These are phyloP conservation scores for Diloba caeruleocephala DNA, from an alignment of 2,888 invertebrate genomes.

Conservation along the genomic window DNA sequence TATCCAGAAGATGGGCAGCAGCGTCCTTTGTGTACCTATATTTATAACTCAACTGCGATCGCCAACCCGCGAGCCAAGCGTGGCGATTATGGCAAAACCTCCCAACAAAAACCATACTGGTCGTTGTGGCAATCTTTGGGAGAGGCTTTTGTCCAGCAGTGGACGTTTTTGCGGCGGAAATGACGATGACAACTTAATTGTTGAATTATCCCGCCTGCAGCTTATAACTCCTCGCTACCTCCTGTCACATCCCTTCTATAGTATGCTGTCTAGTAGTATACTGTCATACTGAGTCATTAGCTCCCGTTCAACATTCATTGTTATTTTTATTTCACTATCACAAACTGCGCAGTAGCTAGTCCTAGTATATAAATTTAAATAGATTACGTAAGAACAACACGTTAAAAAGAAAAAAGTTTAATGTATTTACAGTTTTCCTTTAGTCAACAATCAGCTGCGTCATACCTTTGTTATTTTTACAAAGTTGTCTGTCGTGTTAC, in stretches of 20 bases:
- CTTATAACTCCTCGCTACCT: background rate
- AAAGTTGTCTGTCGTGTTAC: no score
- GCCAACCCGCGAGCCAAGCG: no score
- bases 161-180: no score
- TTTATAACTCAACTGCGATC: no score
- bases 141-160: no score
- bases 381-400: constrained; percentile 5
- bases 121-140: no score
- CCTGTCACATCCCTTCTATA: background rate
- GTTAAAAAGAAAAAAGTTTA: background rate
- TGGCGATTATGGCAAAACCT: no score
- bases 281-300: background rate
- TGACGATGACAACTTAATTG: no score
- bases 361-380: constrained; percentile 13
- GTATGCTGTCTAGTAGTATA: no score
- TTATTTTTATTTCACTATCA: constrained; percentile 14
- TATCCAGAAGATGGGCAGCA: no score
- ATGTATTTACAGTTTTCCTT: background rate
- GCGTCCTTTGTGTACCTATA: no score
- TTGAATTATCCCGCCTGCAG: background rate
- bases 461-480: background rate
- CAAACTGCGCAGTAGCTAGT: constrained; percentile 24
- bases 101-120: no score
- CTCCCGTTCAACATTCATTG: background rate
- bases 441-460: background rate